Base-by-base conservation (phyloP, 2,797 vertebrate species). In the Spinus pinus region DNA sequence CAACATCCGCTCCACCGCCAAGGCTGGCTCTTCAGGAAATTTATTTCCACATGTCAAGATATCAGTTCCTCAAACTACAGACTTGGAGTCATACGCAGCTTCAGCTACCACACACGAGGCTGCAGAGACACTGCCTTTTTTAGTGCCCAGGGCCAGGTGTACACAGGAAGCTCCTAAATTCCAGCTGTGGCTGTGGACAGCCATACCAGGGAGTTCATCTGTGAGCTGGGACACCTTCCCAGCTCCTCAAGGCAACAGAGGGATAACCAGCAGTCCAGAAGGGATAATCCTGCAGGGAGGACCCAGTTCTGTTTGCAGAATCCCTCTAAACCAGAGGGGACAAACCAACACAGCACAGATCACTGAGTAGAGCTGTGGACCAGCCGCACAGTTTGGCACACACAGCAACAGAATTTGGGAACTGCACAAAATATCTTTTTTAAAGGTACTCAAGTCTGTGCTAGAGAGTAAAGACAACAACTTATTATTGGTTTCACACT, bases 281-380 rank as follows among this genome's bases (percentile, higher is more conserved):
- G 60, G 53, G 78, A 71, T 22, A 64, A 64, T 24, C n/a, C 72
- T 33, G 37, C 44, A 70, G 74, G 64, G 82, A 64, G 44, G 60
- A 80, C 24, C 14, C 67, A 49, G 74, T 22, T 80, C 44, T 81
- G 64, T 20, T 35, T 1, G 2, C 61, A 81, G 60, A 69, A 42
- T 33, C 30, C 30, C 74, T 42, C 65, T 54, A 12, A 93, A 70
- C 10, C 3, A 51, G 33, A 73, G 4, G 21, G 25, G 31, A 75
- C 53, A 69, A 86, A 67, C 8, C 37, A 16, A 14, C 23, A 12
- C 19, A 23, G 53, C 10, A 46, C 62, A 61, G 46, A 66, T 3
- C 23, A 46, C 31, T 0, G 0, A 10, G 10, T 51, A 66, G 71
- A 51, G 44, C 15, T 1, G 1, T 1, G 6, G 41, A 15, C 6